Evolutionary conservation across 2,888 invertebrate genomes (phyloP), one percentile per base, ranked within the genome.

Genomic region (Drosophila suboccidentalis): DNA sequence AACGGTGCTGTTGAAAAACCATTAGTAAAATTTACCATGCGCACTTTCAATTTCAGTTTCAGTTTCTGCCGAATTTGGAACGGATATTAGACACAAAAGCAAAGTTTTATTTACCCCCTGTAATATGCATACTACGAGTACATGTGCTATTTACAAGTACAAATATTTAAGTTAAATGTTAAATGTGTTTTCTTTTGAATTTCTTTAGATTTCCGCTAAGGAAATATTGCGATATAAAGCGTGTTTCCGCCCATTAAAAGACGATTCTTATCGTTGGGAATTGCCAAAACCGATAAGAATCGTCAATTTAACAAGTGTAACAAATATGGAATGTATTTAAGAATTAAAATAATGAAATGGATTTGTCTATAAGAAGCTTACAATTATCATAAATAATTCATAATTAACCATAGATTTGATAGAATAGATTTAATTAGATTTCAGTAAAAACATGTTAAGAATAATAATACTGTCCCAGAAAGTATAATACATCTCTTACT

Each of bases 1-100:
- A 72, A 65, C 62, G 69, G 60, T 46, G 19, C 46, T 51, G 54
- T 70, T 51, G 39, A 57, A 68, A 63, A 66, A 26, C 57, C 81
- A 87, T 83, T 89, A 78, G 73, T 70, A 58, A 78, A 78, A 71
- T 80, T 70, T 87, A 78, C 55, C 69, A 77, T 64, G 68, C 62
- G 62, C 71, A 85, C 77, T 76, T 71, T 88, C 55, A 71, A 69
- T 83, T 88, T 73, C 63, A 46, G 43, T 43, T 63, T 61, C 22
- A 26, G 15, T 71, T 75, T 61, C 55, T 41, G 32, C 9, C 36
- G 53, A 66, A 83, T 75, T 78, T 53, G 75, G 81, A 84, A 68
- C 87, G 83, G 89, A 88, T 86, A 86, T 80, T 70, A 75, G 75
- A 67, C 59, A 67, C 63, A 67, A 71, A 70, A 62, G 32, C 17